Base-by-base conservation (phyloP, 2,113 vertebrate genomes). In the Neopipo cinnamomea region DNA sequence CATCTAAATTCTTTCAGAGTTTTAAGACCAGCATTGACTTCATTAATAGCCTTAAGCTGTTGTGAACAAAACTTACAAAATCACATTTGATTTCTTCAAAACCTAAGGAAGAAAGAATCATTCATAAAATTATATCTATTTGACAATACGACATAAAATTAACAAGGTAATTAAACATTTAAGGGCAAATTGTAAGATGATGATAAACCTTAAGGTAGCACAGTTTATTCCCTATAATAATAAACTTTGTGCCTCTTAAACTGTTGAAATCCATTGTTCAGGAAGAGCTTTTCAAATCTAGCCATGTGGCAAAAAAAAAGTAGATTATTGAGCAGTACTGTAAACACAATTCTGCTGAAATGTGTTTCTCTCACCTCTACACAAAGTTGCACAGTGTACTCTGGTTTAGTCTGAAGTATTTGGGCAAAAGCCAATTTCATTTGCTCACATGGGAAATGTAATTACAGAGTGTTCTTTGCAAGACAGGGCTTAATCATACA, bases 11-110 rank as follows among this genome's bases (percentile, higher is more conserved):
- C 33, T 93, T 77, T 58, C 42, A 28, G 44, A 35, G 44, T 46
- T 81, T 76, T 91, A 50, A 78, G 84, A 74, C 27, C 25, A 7
- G 0, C 46, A 33, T 56, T 31, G 39, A 76, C 28, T 82, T 91
- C n/a, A 35, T 53, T 78, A 37, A 50, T 39, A 52, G 21, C 47
- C 39, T 89, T 85, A 78, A 72, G 23, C n/a, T 75, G 16, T 41
- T 59, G 3, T 24, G 44, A 88, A 72, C 22, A 72, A 78, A 93
- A 59, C 16, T 55, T 67, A 30, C 0, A 72, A 89, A 72, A 91
- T 46, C 50, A 50, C 37, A 46, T 71, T 84, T 63, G 18, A 35
- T 87, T 90, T 88, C 83, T 91, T 86, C 61, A 37, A 61, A 88
- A 89, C 23, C 50, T 81, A 66, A 81, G 35, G 50, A 78, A 78